phyloP scores from a whole-genome alignment of 2,888 invertebrate genomes.

The Pristionchus fissidentatus region DNA sequence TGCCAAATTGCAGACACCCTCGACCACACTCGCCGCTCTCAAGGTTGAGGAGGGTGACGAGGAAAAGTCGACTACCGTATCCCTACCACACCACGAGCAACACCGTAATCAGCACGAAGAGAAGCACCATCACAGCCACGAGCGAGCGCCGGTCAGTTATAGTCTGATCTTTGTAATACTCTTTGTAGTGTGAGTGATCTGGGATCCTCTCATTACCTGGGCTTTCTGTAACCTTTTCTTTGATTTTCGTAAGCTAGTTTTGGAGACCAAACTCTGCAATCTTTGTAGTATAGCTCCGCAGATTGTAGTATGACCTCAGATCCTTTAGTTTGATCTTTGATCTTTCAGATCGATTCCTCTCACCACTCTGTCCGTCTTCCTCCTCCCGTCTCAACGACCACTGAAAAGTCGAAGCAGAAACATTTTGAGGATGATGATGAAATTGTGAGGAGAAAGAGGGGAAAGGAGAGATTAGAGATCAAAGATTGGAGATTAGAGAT shows the following conservation, averaged over 20 bases:
- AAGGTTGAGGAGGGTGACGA: neutral
- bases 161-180: no score
- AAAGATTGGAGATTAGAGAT: neutral
- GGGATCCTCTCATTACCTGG: no score
- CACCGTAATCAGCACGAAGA: neutral
- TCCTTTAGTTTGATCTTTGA: neutral
- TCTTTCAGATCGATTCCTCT: neutral
- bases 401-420: neutral
- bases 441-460: neutral
- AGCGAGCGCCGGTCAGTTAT: conserved; percentile 9
- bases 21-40: neutral
- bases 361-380: conserved; percentile 26
- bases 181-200: no score
- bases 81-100: neutral
- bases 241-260: no score
- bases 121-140: neutral
- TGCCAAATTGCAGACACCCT: conserved; percentile 10
- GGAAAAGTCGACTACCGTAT: conserved; percentile 33
- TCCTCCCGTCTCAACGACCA: neutral
- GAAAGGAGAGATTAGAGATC: neutral
- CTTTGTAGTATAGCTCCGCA: no score
- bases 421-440: conserved; percentile 19
- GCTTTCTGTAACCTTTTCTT: no score
- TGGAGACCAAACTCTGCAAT: no score
- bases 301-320: neutral